phyloP scores from a whole-genome alignment of 2,797 vertebrate species.

The Anisognathus igniventris region DNA sequence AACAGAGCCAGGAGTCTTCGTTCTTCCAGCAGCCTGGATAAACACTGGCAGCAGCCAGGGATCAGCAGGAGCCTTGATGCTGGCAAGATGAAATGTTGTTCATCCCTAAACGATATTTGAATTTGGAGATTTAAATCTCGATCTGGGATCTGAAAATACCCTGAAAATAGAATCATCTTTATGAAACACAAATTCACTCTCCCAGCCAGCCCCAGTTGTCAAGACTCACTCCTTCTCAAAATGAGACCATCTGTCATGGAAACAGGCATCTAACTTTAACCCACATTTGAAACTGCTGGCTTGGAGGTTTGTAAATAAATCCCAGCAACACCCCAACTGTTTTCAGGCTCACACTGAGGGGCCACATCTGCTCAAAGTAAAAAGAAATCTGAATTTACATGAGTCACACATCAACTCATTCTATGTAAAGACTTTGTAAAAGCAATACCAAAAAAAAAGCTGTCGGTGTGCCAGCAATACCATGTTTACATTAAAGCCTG shows the following conservation, averaged over 20 bases:
- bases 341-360: background rate
- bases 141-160: background rate
- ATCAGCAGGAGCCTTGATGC: background rate
- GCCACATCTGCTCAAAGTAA: background rate
- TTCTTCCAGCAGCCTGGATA: background rate
- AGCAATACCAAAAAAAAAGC: background rate
- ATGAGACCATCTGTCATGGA: constrained; percentile 18
- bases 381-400: background rate
- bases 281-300: constrained; percentile 13
- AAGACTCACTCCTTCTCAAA: background rate
- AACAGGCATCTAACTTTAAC: constrained; percentile 17
- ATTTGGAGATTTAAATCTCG: background rate
- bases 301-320: constrained; percentile 19
- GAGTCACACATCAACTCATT: background rate
- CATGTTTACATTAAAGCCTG: constrained; percentile 39
- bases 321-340: background rate
- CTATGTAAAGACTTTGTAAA: constrained; percentile 9
- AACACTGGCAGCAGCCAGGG: background rate
- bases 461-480: background rate
- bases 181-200: background rate
- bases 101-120: background rate
- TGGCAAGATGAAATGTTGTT: background rate
- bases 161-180: background rate
- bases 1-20: background rate
- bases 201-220: background rate